Base-by-base conservation (phyloP, 2,113 vertebrate genomes). In the Notiomystis cincta region DNA sequence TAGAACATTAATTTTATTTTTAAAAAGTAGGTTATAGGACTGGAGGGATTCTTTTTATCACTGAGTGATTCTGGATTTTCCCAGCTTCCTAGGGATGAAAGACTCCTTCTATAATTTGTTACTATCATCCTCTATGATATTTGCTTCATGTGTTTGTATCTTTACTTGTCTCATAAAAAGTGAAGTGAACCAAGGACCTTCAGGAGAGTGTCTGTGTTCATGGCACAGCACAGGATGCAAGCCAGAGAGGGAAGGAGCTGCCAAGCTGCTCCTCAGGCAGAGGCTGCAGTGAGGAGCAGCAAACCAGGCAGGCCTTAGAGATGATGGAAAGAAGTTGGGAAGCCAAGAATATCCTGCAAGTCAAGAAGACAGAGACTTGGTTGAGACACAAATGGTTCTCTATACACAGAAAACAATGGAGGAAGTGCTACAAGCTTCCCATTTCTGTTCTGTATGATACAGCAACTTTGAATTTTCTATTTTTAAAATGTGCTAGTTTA, bases 261-360 rank as follows among this genome's bases (percentile, higher is more conserved):
- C 51, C 25, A 64, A 6, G 3, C 42, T 35, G 10, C 35, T 86
- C 45, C 50, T 78, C 37, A 37, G 56, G 31, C 25, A 14, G 20
- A 61, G 35, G 16, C 33, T 71, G 51, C 20, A n/a, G 35, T 9
- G 16, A 11, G 35, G n/a, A 86, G 19, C 45, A 54, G 61, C 31
- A 66, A 78, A 61, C 4, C 20, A 13, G 33, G 20, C 3, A 5
- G 19, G 24, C 8, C 33, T 54, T 23, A 22, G 37, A 23, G 7
- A 7, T 0, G 2, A 15, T 21, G 31, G 24, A 57, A 38, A 57
- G 50, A 35, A 42, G 13, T 6, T 1, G 3, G 24, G 35, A 56
- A 15, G 14, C 20, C 16, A 62, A 38, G 25, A 66, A 30, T 17
- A 33, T 51, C 7, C 33, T 88, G 61, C 33, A 58, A 71, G 33